These are phyloP conservation scores for Crypturellus tataupa DNA, from an alignment of 2,797 vertebrate genomes.

Conservation along the genomic window DNA sequence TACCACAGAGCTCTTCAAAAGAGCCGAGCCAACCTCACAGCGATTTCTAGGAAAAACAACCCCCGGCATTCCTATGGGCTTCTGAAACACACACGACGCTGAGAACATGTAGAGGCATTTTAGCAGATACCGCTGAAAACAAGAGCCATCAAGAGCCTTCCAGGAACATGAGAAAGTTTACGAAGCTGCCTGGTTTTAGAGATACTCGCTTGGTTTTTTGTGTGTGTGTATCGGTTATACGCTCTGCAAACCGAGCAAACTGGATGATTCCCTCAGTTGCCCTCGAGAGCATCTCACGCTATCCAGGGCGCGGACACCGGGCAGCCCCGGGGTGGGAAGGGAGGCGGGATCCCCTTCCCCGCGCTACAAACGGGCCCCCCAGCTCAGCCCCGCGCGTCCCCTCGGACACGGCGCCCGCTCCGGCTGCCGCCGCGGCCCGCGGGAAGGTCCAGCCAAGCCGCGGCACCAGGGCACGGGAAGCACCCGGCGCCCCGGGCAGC, in stretches of 20 bases:
- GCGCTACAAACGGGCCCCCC: neutral
- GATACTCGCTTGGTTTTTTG: neutral
- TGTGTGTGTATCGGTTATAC: neutral
- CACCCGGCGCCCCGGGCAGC: neutral
- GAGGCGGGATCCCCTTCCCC: rapidly evolving
- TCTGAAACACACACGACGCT: neutral
- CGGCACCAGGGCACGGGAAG: rapidly evolving
- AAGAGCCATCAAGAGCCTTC: neutral
- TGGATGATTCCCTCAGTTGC: neutral
- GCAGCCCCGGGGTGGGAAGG: neutral
- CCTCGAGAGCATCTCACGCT: neutral
- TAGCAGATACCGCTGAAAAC: neutral
- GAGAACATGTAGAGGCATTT: rapidly evolving
- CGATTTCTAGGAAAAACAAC: constrained; percentile 44
- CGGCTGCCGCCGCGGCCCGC: too few species aligned
- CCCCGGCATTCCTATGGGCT: constrained; percentile 2
- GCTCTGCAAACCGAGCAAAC: neutral
- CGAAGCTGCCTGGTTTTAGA: rapidly evolving
- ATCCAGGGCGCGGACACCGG: neutral
- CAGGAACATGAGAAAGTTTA: rapidly evolving
- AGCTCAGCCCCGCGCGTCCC: too few species aligned
- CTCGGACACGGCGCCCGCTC: too few species aligned
- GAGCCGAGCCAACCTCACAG: neutral
- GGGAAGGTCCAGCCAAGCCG: too few species aligned
- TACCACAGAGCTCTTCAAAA: constrained; percentile 24